Evolutionary conservation across 53 echinoderm and acorn worm species (phyloP).

Genomic region (Pentamera pediparva): DNA sequence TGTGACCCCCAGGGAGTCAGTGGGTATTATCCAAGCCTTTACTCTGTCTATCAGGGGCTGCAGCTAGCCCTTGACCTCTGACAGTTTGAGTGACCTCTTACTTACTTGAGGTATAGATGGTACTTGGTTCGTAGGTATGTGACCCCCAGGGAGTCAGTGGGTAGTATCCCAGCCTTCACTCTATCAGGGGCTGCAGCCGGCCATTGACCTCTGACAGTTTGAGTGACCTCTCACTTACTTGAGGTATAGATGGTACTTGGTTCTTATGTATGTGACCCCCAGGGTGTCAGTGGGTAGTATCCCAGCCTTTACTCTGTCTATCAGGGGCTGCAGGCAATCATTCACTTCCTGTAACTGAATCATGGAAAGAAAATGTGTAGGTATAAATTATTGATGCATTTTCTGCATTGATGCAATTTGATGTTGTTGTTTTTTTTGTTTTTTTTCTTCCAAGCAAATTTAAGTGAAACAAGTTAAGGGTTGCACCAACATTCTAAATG

Average conservation of each 20-base stretch:
- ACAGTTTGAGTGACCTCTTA: too few species aligned
- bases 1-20: constrained; percentile 41
- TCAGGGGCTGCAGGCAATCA: constrained; percentile 63
- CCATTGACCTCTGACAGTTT: too few species aligned
- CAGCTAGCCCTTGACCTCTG: neutral
- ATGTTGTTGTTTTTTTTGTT: too few species aligned
- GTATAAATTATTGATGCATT: neutral
- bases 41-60: constrained; percentile 65
- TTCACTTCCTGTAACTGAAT: constrained; percentile 64
- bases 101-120: too few species aligned
- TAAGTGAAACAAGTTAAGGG: too few species aligned
- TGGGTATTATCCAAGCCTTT: constrained; percentile 54
- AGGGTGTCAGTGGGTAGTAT: constrained; percentile 38
- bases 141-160: too few species aligned
- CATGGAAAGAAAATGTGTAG: neutral
- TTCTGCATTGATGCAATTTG: too few species aligned
- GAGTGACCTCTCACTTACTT: constrained; percentile 61
- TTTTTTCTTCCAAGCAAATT: too few species aligned
- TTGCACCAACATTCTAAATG: too few species aligned
- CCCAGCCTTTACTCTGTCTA: constrained; percentile 59
- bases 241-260: constrained; percentile 72
- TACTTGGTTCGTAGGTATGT: too few species aligned
- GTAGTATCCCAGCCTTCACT: too few species aligned
- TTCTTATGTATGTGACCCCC: constrained; percentile 61
- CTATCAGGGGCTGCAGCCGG: too few species aligned